Evolutionary conservation across 2,113 vertebrate species (phyloP).

Genomic region (Procavia capensis): DNA sequence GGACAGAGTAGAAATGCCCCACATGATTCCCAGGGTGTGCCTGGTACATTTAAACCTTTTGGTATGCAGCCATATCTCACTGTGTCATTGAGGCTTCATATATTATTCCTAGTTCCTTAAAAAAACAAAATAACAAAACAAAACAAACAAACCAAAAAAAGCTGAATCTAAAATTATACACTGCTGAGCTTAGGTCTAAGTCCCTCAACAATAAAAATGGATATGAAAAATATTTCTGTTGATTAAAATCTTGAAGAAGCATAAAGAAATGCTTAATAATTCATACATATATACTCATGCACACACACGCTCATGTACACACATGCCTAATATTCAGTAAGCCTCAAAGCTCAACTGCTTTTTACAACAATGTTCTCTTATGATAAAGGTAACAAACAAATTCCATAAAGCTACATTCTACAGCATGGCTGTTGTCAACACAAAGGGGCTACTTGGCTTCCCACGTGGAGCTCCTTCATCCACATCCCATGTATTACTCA

Average conservation of each 20-base stretch:
- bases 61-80: no score
- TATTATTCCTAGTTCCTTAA: no score
- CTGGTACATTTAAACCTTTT: no score
- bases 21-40: no score
- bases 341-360: neutral
- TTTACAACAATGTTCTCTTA: neutral
- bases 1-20: no score
- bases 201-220: neutral
- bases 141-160: neutral
- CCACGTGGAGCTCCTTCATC: neutral
- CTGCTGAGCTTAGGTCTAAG: neutral
- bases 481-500: neutral
- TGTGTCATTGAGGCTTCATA: no score
- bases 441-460: neutral
- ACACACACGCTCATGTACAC: neutral
- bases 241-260: neutral
- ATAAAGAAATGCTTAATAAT: neutral
- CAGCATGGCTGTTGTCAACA: neutral
- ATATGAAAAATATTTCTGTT: neutral
- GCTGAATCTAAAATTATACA: neutral
- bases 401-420: neutral
- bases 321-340: constrained; percentile 31
- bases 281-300: neutral
- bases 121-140: no score
- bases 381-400: neutral